Evolutionary conservation across 2,888 invertebrate species (phyloP).

Genomic region (Mactromeris polynyma): DNA sequence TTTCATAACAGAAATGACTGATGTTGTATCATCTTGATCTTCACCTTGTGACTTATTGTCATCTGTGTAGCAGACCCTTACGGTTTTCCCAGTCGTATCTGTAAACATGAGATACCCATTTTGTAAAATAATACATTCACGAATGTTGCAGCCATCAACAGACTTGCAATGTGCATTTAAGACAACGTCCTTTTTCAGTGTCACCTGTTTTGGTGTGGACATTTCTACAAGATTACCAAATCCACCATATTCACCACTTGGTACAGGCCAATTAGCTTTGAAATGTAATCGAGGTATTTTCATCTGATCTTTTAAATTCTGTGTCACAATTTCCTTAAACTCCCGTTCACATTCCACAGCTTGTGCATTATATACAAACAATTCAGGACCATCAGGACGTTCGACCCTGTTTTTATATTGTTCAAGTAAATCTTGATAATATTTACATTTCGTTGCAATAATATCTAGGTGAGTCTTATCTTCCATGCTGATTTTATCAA

Average conservation of each 20-base stretch:
- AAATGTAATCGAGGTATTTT: neutral
- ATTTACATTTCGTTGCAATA: neutral
- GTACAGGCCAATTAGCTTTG: neutral
- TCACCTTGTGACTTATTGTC: neutral
- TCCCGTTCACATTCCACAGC: neutral
- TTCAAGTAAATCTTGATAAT: neutral
- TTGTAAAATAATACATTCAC: slow-evolving; percentile 7
- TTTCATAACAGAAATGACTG: neutral
- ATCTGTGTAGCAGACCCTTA: neutral
- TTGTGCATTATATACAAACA: neutral
- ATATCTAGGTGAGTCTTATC: neutral
- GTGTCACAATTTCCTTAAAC: no score
- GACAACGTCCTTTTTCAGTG: neutral
- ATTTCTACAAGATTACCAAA: slow-evolving; percentile 1
- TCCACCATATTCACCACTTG: no score
- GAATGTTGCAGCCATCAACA: neutral
- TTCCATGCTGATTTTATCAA: neutral
- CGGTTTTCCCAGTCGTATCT: neutral
- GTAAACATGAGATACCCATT: neutral
- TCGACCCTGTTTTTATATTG: neutral
- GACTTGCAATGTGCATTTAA: neutral
- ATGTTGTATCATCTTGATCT: no score
- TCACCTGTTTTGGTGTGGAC: neutral
- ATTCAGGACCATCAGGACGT: neutral
- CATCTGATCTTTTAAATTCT: neutral